Conservation (phyloP, 1,140 invertebrate species). For the Bombus superbus region DNA sequence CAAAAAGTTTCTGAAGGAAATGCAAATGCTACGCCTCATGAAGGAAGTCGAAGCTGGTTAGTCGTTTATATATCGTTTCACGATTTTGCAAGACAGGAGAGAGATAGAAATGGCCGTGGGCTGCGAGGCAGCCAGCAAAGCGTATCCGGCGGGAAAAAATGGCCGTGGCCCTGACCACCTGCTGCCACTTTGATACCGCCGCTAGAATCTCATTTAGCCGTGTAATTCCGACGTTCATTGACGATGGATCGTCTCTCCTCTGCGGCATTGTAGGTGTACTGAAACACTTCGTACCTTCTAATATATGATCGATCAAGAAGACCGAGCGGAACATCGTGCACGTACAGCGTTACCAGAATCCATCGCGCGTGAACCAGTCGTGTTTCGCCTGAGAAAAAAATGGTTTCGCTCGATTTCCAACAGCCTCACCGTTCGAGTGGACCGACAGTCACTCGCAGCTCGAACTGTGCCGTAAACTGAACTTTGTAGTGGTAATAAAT, state of each 20-base stretch:
- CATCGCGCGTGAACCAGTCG: constrained; percentile 22
- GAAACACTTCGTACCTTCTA: constrained; percentile 65
- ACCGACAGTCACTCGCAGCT: background rate
- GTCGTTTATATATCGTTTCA: background rate
- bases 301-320: constrained; percentile 68
- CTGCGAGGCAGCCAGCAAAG: constrained; percentile 50
- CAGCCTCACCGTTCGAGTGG: too few relatives aligned
- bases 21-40: background rate
- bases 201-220: constrained; percentile 80
- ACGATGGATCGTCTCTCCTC: constrained; percentile 73
- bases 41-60: background rate
- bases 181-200: constrained; percentile 82
- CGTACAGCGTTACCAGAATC: constrained; percentile 45
- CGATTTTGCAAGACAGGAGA: constrained; percentile 46
- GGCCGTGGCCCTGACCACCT: constrained; percentile 78
- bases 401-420: constrained; percentile 32
- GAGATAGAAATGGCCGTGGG: constrained; percentile 38
- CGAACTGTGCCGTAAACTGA: background rate
- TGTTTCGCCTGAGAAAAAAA: background rate
- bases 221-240: constrained; percentile 79
- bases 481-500: background rate
- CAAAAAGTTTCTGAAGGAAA: background rate
- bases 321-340: constrained; percentile 50
- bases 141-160: constrained; percentile 61
- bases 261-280: constrained; percentile 65